phyloP scores from a whole-genome alignment of 1,140 invertebrate species.

The Caenorhabditis briggsae region DNA sequence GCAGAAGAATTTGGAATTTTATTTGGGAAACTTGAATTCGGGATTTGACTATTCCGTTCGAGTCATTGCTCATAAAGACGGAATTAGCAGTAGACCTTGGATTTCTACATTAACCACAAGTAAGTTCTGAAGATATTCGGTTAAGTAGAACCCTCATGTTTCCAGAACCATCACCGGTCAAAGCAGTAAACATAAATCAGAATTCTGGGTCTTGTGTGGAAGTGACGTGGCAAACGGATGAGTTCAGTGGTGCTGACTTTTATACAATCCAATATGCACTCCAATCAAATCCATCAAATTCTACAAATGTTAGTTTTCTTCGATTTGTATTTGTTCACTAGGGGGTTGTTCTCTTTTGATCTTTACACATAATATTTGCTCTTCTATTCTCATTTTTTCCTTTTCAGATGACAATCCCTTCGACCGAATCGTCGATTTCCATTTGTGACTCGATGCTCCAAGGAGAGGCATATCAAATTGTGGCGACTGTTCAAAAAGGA shows the following conservation, averaged over 20 bases:
- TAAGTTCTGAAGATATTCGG: not conserved
- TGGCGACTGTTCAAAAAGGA: slow-evolving; percentile 73
- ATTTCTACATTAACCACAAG: slow-evolving; percentile 73
- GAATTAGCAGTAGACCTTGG: slow-evolving; percentile 73
- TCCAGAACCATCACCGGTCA: slow-evolving; percentile 22
- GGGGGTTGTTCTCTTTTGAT: slow-evolving; percentile 66
- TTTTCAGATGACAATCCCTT: slow-evolving; percentile 68
- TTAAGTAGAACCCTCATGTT: not conserved
- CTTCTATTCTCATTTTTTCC: slow-evolving; percentile 22
- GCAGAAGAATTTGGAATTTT: slow-evolving; percentile 74
- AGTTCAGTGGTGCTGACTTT: slow-evolving; percentile 67
- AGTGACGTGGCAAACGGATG: slow-evolving; percentile 68
- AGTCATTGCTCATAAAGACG: slow-evolving; percentile 71
- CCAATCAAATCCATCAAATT: slow-evolving; percentile 68
- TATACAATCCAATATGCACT: slow-evolving; percentile 69
- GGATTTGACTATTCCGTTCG: slow-evolving; percentile 73
- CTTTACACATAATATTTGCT: slow-evolving; percentile 62
- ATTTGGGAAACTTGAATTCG: slow-evolving; percentile 75
- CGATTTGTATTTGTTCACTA: slow-evolving; percentile 72
- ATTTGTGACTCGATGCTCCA: slow-evolving; percentile 68
- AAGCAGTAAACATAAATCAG: slow-evolving; percentile 3
- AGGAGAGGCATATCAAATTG: slow-evolving; percentile 71
- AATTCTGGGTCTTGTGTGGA: slow-evolving; percentile 49
- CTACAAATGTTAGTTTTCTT: slow-evolving; percentile 70
- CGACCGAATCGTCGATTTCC: slow-evolving; percentile 59